These are phyloP conservation scores for Neolamprologus hecqui DNA, from an alignment of 2,113 vertebrate genomes.

Conservation along the genomic window DNA sequence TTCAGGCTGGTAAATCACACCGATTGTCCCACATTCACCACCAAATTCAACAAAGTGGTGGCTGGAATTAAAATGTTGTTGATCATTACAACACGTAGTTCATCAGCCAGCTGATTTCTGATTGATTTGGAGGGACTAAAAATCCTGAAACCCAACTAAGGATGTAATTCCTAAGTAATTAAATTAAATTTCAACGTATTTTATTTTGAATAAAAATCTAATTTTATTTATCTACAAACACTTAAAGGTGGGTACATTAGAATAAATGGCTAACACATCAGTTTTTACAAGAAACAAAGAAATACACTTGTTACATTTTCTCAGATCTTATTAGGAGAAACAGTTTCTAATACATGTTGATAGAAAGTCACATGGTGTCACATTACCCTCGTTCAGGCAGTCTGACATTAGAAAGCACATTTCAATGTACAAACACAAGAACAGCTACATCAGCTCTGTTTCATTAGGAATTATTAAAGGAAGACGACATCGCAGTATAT, in stretches of 20 bases:
- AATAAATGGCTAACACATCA: fast-evolving
- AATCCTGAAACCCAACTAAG: background rate
- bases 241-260: background rate
- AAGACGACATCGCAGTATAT: fast-evolving
- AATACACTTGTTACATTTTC: background rate
- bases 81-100: background rate
- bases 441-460: background rate
- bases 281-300: no score
- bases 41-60: background rate
- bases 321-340: background rate
- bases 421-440: background rate
- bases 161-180: background rate
- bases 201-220: background rate
- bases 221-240: background rate
- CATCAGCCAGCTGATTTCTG: fast-evolving
- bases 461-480: background rate
- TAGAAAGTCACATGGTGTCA: background rate
- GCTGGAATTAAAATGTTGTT: background rate
- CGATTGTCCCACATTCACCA: background rate
- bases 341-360: fast-evolving
- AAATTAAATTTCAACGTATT: background rate
- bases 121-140: background rate
- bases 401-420: background rate
- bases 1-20: constrained; percentile 79
- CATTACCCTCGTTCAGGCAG: background rate